Conservation (phyloP, 2,888 invertebrate species). For the Heliothis peltigera region DNA sequence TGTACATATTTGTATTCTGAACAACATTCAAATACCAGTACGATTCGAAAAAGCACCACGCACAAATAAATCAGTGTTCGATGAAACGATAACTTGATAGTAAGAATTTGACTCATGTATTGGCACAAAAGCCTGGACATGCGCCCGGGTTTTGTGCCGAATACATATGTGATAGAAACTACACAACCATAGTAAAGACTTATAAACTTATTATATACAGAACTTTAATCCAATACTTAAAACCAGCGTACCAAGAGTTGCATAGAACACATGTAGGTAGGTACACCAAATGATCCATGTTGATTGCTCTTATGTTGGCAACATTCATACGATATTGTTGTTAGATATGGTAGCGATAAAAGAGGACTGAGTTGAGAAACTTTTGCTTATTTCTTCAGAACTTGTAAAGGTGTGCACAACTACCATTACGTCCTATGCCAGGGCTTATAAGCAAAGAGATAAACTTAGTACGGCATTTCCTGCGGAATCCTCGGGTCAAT, state of each 20-base stretch:
- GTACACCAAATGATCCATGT: too few relatives aligned
- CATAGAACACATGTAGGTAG: not conserved
- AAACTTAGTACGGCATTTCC: constrained; percentile 42
- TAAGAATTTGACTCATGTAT: constrained; percentile 69
- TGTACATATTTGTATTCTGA: not conserved
- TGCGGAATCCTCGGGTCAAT: constrained; percentile 49
- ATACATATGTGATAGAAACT: constrained; percentile 31
- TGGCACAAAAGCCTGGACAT: constrained; percentile 75
- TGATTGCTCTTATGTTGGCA: not conserved
- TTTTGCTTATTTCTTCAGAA: constrained; percentile 27
- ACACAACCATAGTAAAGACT: constrained; percentile 14
- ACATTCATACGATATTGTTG: not conserved
- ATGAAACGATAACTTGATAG: constrained; percentile 43
- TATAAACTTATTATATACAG: not conserved
- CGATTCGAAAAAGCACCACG: constrained; percentile 5
- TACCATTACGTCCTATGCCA: constrained; percentile 7
- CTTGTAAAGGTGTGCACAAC: constrained; percentile 28
- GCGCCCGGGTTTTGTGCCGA: constrained; percentile 77
- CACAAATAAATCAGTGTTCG: constrained; percentile 41
- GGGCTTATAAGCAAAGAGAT: constrained; percentile 41
- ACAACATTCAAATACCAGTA: constrained; percentile 9
- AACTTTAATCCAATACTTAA: too few relatives aligned
- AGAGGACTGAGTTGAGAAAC: constrained; percentile 27
- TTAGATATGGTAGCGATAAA: constrained; percentile 9
- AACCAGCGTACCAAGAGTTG: too few relatives aligned